phyloP scores from a whole-genome alignment of 2,797 vertebrate genomes.

The Diplodus sargus region DNA sequence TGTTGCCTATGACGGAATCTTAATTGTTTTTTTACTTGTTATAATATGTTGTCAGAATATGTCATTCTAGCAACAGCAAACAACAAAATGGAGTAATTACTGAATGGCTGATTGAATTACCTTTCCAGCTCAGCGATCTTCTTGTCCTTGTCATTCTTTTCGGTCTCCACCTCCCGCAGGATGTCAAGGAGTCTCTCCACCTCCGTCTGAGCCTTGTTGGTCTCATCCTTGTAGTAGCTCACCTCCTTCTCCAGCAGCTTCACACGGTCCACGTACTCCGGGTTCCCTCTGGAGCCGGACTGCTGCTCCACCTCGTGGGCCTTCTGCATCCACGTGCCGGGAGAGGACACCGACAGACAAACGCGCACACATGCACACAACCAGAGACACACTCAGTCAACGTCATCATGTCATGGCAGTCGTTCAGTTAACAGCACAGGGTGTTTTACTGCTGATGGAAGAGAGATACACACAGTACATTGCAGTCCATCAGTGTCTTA shows the following conservation, averaged over 20 bases:
- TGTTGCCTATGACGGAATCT: too few relatives aligned
- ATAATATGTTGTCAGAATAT: too few relatives aligned
- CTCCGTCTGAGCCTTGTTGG: conserved; percentile 93
- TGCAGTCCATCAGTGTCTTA: conserved; percentile 47
- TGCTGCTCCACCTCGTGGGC: conserved; percentile 96
- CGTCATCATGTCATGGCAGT: conserved; percentile 4
- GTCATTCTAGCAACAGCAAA: not conserved
- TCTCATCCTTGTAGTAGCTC: conserved; percentile 94
- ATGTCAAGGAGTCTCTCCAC: conserved; percentile 97
- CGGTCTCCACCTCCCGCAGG: conserved; percentile 96
- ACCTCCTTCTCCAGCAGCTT: conserved; percentile 97
- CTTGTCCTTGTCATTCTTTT: conserved; percentile 99
- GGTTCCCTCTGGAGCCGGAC: conserved; percentile 88
- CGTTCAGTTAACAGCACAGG: conserved; percentile 29
- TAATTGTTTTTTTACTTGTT: not conserved
- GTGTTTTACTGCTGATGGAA: conserved; percentile 43
- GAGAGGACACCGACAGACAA: conserved; percentile 34
- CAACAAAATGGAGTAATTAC: not conserved
- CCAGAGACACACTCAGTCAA: conserved; percentile 35
- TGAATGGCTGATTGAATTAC: conserved; percentile 73
- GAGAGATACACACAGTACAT: conserved; percentile 49
- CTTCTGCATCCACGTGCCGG: conserved; percentile 82
- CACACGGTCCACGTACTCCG: conserved; percentile 92
- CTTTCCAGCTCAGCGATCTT: conserved; percentile 98
- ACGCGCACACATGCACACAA: conserved; percentile 41